Evolutionary conservation across 2,797 vertebrate species (phyloP), one percentile per base, ranked within the genome.

Genomic region (Pitangus sulphuratus): DNA sequence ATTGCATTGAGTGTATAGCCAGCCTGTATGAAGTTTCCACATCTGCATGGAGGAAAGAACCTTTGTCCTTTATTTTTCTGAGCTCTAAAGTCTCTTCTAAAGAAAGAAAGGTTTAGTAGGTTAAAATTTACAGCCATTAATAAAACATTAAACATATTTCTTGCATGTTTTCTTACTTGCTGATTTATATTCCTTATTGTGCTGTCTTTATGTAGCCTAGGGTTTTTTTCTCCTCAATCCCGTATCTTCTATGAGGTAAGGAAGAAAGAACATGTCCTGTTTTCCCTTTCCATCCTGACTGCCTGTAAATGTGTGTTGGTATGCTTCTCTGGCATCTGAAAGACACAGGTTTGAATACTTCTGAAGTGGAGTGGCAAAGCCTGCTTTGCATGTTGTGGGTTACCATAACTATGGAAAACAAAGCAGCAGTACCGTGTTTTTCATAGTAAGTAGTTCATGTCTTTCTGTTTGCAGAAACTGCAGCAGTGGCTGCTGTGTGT

Each of bases 211-310:
- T 19, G 44, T 87, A 85, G 35, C 7, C 12, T 65, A 40, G 19
- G 0, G 0, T 7, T 7, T 79, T 48, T n/a, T n/a, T 37, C 31
- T 68, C 15, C 18, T 72, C 39, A 61, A 2, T 62, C 22, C 16
- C 40, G 1, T 54, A 9, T 51, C 15, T 87, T 77, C 40, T 25
- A 37, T 26, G 25, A 80, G 11, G 11, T 17, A 78, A 83, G 5
- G 31, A 25, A 74, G 51, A 62, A 76, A 62, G 12, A 14, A 24
- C 18, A 30, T 30, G 16, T 39, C 11, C 3, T 9, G 0, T 68
- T 80, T 87, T 53, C 24, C 26, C 26, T 45, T 87, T 85, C 11
- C 57, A 85, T 11, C 11, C n/a, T 79, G 30, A 33, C 26, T 2
- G 0, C 8, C 14, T 85, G 25, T 39, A 69, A 58, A 4, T 24